phyloP scores from a whole-genome alignment of 1,140 invertebrate species.

The Agraylea sexmaculata region DNA sequence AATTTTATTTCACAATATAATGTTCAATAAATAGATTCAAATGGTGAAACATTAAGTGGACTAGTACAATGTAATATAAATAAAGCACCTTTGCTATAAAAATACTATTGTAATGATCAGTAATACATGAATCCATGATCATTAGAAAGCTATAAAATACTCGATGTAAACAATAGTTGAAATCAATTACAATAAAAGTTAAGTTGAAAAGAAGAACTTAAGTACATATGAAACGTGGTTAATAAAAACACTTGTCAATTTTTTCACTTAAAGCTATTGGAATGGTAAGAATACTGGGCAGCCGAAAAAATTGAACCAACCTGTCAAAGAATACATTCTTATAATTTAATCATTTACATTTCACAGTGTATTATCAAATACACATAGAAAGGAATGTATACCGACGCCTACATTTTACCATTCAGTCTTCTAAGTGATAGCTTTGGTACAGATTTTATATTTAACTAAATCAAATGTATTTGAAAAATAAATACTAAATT shows the following conservation, averaged over 20 bases:
- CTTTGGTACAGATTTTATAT: conserved; percentile 6
- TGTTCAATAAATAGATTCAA: too few relatives aligned
- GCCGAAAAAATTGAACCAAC: conserved; percentile 44
- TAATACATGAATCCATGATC: neutral
- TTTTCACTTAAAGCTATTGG: conserved; percentile 35
- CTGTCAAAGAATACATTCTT: conserved; percentile 40
- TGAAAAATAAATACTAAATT: conserved; percentile 42
- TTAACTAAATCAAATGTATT: conserved; percentile 2
- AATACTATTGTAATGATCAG: neutral
- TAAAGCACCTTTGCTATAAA: too few relatives aligned
- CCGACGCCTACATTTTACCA: conserved; percentile 20
- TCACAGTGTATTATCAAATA: conserved; percentile 15
- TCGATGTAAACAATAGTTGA: too few relatives aligned
- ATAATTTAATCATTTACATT: too few relatives aligned
- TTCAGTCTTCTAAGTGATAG: too few relatives aligned
- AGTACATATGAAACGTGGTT: too few relatives aligned
- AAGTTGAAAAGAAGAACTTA: too few relatives aligned
- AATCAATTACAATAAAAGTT: too few relatives aligned
- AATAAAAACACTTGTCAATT: too few relatives aligned
- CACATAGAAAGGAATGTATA: conserved; percentile 17
- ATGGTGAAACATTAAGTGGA: too few relatives aligned
- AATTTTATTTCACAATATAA: too few relatives aligned
- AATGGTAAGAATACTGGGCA: conserved; percentile 42
- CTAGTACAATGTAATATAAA: too few relatives aligned
- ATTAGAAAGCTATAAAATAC: neutral